Percentiles rank a stretch among this genome's conserved stretches.
These are phyloP conservation scores for Coccyzus lansbergi DNA, from an alignment of 2,797 vertebrate species.

Conservation along the genomic window DNA sequence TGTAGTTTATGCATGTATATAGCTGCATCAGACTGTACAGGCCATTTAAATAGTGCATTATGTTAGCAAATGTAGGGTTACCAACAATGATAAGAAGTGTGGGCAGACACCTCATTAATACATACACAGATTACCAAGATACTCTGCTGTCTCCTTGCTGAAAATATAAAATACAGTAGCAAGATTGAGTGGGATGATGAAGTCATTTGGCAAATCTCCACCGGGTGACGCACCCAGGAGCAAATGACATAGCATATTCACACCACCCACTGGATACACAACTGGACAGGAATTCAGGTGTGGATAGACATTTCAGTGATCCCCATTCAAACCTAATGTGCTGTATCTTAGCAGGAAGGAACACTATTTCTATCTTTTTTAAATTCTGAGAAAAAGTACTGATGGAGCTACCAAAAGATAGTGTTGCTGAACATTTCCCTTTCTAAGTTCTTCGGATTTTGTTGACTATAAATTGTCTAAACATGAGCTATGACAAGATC, in stretches of 20 bases:
- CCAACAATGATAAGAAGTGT: background rate
- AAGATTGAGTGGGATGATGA: constrained; percentile 1
- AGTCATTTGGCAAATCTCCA: constrained; percentile 59
- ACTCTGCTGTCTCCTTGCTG: constrained; percentile 31
- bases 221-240: constrained; percentile 29
- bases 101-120: constrained; percentile 40
- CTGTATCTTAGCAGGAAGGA: background rate
- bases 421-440: background rate
- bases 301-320: constrained; percentile 3
- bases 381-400: background rate
- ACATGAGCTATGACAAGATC: background rate
- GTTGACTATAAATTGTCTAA: background rate
- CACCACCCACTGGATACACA: constrained; percentile 52
- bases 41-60: constrained; percentile 18
- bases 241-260: constrained; percentile 54
- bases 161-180: constrained; percentile 11
- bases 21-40: constrained; percentile 8
- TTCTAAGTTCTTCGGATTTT: background rate
- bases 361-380: background rate
- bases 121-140: constrained; percentile 3
- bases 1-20: constrained; percentile 43
- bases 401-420: background rate
- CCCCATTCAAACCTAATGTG: background rate
- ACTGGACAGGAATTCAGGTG: constrained; percentile 23
- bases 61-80: constrained; percentile 1